Percentiles rank a stretch among this genome's conserved stretches.
These are phyloP conservation scores for Rotaria sp. DNA, from an alignment of 2,888 invertebrate species.

Conservation along the genomic window DNA sequence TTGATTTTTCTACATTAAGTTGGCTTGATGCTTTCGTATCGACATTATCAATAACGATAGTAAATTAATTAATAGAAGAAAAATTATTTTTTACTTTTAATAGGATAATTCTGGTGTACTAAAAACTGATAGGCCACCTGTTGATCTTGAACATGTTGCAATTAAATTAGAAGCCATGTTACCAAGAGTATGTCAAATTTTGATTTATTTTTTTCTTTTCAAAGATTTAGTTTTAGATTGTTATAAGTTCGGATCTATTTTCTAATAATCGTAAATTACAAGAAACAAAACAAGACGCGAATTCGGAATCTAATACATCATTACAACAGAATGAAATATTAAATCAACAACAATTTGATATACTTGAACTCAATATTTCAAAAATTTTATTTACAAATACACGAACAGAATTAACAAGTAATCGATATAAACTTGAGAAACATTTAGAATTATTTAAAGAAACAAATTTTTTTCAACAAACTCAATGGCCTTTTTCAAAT, in stretches of 20 bases:
- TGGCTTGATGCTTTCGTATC: background rate
- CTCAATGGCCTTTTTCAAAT: background rate
- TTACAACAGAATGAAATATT: background rate
- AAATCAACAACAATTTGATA: background rate
- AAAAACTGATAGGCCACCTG: background rate
- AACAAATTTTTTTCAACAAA: background rate
- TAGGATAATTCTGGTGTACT: background rate
- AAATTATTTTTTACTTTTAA: background rate
- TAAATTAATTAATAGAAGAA: background rate
- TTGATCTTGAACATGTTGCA: background rate
- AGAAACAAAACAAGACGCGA: background rate
- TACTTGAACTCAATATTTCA: background rate
- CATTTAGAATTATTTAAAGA: slow-evolving; percentile 8
- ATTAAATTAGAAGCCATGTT: background rate
- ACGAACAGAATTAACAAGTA: background rate
- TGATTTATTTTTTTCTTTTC: background rate
- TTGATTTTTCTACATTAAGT: slow-evolving; percentile 25
- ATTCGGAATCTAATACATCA: background rate
- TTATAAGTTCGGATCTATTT: background rate
- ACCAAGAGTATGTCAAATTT: background rate
- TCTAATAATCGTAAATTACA: background rate
- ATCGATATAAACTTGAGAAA: background rate
- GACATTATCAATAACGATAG: background rate
- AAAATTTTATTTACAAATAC: background rate
- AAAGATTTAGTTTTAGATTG: background rate